These are phyloP conservation scores for Cephalopterus ornatus DNA, from an alignment of 2,113 vertebrate genomes.

Conservation along the genomic window DNA sequence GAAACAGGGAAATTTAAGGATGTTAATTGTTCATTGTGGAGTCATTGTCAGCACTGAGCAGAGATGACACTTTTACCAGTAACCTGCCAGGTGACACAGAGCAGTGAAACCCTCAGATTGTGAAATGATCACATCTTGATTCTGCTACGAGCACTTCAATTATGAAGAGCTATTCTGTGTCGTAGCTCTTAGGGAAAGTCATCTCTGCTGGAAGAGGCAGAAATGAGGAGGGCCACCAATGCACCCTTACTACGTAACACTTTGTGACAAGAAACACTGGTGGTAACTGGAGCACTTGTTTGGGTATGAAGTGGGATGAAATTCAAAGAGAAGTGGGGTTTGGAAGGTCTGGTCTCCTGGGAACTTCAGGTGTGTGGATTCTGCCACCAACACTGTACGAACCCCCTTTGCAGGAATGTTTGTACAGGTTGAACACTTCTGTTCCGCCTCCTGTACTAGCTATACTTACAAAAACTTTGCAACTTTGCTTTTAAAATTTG, in stretches of 20 bases:
- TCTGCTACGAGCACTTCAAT: neutral
- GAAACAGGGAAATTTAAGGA: neutral
- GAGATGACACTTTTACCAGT: neutral
- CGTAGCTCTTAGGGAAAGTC: neutral
- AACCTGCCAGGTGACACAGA: neutral
- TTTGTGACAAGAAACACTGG: neutral
- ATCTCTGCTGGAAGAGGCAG: neutral
- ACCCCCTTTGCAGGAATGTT: neutral
- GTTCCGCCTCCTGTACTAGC: neutral
- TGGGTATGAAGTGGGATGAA: neutral
- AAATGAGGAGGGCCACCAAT: neutral
- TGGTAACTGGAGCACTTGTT: neutral
- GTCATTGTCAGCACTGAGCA: neutral
- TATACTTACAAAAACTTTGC: neutral
- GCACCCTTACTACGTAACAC: accelerated
- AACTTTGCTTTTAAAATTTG: neutral
- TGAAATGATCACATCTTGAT: neutral
- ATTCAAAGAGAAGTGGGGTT: neutral
- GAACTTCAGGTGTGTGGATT: neutral
- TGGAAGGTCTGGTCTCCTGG: neutral
- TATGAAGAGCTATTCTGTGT: neutral
- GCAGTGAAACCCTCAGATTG: neutral
- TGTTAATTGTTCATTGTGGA: neutral
- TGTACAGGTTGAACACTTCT: accelerated
- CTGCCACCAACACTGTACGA: neutral